phyloP scores from a whole-genome alignment of 1,140 invertebrate species.

The Neodiprion lecontei region DNA sequence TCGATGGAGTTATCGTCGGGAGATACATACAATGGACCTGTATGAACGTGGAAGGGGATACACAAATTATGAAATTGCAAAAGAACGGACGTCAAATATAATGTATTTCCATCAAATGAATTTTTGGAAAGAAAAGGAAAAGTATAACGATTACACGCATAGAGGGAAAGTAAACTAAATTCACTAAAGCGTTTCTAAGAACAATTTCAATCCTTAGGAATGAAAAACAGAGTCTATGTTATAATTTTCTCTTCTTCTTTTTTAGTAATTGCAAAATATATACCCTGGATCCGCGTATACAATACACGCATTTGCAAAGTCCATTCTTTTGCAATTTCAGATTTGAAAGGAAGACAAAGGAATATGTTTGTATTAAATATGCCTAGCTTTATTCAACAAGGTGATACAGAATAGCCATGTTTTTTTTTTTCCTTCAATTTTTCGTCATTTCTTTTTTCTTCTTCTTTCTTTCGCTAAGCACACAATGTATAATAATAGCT shows the following conservation, averaged over 20 bases:
- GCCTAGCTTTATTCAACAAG: conserved; percentile 60
- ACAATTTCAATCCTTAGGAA: no score
- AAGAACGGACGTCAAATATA: conserved; percentile 14
- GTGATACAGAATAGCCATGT: conserved; percentile 58
- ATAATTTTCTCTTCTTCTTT: no score
- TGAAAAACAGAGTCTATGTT: no score
- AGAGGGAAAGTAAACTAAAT: conserved; percentile 7
- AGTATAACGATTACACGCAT: conserved; percentile 31
- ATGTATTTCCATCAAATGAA: neutral
- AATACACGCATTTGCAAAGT: neutral
- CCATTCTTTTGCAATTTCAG: neutral
- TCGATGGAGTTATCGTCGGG: no score
- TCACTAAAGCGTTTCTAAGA: no score
- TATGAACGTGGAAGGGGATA: neutral
- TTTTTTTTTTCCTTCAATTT: conserved; percentile 33
- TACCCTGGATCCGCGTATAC: no score
- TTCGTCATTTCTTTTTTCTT: conserved; percentile 22
- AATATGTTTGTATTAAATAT: conserved; percentile 56
- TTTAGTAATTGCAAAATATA: no score
- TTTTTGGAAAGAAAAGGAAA: neutral
- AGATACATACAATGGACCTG: no score
- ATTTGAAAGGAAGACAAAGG: conserved; percentile 7
- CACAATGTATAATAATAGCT: conserved; percentile 40
- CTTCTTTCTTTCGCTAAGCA: conserved; percentile 46
- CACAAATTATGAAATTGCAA: conserved; percentile 11